A percentile compares a stretch with the other conserved stretches of the same genome.
phyloP scores from a whole-genome alignment of 2,797 vertebrate genomes.

The Erethizon dorsatum region DNA sequence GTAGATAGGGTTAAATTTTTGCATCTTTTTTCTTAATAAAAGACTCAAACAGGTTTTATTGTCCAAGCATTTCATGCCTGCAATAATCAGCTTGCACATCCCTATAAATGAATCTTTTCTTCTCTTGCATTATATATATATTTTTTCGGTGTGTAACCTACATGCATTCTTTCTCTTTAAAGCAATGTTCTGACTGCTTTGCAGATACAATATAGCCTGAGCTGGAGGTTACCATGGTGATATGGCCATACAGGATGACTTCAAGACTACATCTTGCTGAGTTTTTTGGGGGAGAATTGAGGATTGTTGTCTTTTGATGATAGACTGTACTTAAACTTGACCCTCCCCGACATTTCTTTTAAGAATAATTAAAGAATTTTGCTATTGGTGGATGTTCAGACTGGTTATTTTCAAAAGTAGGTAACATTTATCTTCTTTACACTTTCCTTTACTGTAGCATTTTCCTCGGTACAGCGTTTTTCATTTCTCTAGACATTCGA shows the following conservation, averaged over 20 bases:
- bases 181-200: conserved; percentile 72
- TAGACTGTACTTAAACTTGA: conserved; percentile 55
- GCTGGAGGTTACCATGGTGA: conserved; percentile 84
- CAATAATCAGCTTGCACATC: background rate
- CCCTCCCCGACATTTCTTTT: conserved; percentile 22
- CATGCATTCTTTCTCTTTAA: conserved; percentile 72
- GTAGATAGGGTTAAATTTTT: conserved; percentile 34
- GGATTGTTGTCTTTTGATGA: conserved; percentile 53
- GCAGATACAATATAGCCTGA: conserved; percentile 65
- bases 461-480: conserved; percentile 45
- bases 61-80: background rate
- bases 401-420: conserved; percentile 64
- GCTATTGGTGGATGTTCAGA: background rate
- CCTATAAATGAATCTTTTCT: conserved; percentile 58
- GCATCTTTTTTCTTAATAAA: background rate
- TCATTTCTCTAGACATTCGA: conserved; percentile 58
- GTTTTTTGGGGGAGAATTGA: conserved; percentile 57
- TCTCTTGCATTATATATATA: background rate
- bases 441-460: conserved; percentile 60
- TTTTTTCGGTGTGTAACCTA: conserved; percentile 38
- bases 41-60: conserved; percentile 34
- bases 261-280: conserved; percentile 70
- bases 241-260: conserved; percentile 68
- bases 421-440: conserved; percentile 56
- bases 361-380: conserved; percentile 67